phyloP scores from a whole-genome alignment of 2,113 vertebrate genomes.

The Ramphastos sulfuratus region DNA sequence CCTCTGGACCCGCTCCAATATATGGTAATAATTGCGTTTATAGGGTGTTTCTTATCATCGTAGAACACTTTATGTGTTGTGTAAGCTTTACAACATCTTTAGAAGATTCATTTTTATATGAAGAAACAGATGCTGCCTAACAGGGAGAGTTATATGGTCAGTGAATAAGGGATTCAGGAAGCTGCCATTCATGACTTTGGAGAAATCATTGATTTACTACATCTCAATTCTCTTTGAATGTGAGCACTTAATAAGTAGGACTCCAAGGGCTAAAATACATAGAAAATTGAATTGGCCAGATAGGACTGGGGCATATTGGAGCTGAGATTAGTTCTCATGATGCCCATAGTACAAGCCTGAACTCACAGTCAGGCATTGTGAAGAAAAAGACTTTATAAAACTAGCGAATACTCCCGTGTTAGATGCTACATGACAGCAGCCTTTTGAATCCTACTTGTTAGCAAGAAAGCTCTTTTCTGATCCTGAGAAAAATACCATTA shows the following conservation, averaged over 20 bases:
- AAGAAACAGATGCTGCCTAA: neutral
- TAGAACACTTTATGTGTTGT: neutral
- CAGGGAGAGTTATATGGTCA: neutral
- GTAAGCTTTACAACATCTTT: neutral
- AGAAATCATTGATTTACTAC: neutral
- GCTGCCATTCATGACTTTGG: neutral
- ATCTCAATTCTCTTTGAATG: neutral
- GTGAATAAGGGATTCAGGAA: neutral
- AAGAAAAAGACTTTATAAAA: neutral
- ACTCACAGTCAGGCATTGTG: neutral
- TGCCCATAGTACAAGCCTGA: neutral
- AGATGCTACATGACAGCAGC: accelerated
- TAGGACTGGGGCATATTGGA: neutral
- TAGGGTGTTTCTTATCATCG: neutral
- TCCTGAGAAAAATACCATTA: neutral
- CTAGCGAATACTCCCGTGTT: neutral
- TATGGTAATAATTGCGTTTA: neutral
- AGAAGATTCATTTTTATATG: neutral
- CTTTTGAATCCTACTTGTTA: neutral
- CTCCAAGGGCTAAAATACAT: neutral
- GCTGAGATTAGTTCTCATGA: neutral
- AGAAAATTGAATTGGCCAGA: neutral
- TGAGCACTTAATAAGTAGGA: neutral
- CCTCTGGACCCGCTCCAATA: too few species aligned
- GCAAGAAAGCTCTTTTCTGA: neutral